A percentile compares a stretch with the other conserved stretches of the same genome.
phyloP scores from a whole-genome alignment of 2,797 vertebrate species.

The Eutrigla gurnardus region DNA sequence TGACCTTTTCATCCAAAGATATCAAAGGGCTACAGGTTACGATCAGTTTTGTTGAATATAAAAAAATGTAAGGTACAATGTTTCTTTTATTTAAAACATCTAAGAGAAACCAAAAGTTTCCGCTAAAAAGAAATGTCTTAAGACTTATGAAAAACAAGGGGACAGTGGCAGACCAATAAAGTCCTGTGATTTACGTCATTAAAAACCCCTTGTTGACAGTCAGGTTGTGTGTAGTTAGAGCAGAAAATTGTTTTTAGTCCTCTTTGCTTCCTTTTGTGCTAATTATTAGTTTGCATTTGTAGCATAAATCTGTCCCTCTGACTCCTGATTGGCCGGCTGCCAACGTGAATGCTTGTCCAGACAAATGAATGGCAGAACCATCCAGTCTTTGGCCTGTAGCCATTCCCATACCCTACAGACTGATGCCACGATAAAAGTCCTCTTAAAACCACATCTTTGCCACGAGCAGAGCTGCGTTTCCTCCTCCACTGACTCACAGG shows the following conservation, averaged over 20 bases:
- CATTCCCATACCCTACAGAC: slow-evolving; percentile 14
- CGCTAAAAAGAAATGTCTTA: too few relatives aligned
- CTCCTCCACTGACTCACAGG: slow-evolving; percentile 53
- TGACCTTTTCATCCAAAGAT: too few relatives aligned
- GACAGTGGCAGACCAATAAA: not conserved
- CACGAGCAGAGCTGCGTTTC: slow-evolving; percentile 1
- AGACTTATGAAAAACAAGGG: not conserved
- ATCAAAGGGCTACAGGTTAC: too few relatives aligned
- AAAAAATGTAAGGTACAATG: too few relatives aligned
- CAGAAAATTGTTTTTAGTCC: slow-evolving; percentile 1
- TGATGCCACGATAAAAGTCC: slow-evolving; percentile 33
- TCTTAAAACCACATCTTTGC: not conserved
- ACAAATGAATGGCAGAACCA: slow-evolving; percentile 19
- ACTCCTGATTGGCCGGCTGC: slow-evolving; percentile 38
- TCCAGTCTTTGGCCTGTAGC: slow-evolving; percentile 3
- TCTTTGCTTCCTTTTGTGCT: slow-evolving; percentile 7
- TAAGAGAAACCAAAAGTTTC: too few relatives aligned
- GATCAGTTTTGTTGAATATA: too few relatives aligned
- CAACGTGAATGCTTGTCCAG: slow-evolving; percentile 38
- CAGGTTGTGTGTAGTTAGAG: not conserved
- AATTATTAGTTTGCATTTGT: slow-evolving; percentile 22
- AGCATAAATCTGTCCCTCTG: slow-evolving; percentile 22
- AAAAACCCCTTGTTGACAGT: not conserved
- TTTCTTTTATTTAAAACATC: too few relatives aligned
- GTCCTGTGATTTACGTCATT: not conserved